Evolutionary conservation across 2,888 invertebrate species (phyloP), one percentile per base, ranked within the genome.

Genomic region (Mesodorylaimus sp.): DNA sequence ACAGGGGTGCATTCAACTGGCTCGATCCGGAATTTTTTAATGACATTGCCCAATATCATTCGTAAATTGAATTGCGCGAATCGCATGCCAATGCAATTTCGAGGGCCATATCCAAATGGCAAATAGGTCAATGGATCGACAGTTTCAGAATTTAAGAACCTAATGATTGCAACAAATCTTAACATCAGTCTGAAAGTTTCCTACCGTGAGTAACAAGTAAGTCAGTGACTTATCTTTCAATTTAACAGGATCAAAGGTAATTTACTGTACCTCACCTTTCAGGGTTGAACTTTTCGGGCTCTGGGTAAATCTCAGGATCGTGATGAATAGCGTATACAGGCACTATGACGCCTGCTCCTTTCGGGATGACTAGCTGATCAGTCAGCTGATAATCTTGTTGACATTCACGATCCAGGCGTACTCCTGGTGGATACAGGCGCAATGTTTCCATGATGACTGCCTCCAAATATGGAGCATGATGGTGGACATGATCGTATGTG

Each of bases 31-130:
- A 5, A 47, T 7, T 37, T n/a, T 24, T 19, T n/a, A 3, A 47
- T 3, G 28, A 44, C 13, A 26, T 19, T 19, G 10, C 42, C 48
- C n/a, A 47, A 25, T 10, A 26, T 27, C 21, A 47, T 32, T 16
- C 25, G 10, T 21, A 47, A 45, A 45, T 47, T 41, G n/a, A 47
- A 19, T 3, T 21, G 23, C 5, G 48, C 48, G 23, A 47, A 47
- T 25, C 48, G 48, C 48, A 47, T 47, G n/a, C n/a, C n/a, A n/a
- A n/a, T n/a, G n/a, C n/a, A n/a, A n/a, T n/a, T n/a, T n/a, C n/a
- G n/a, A n/a, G 48, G 48, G 21, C 48, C 48, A 24, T 47, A 47
- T 3, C 48, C 48, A 19, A 47, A 47, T 27, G 42, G 39, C 5
- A 47, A 26, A 45, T 45, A 47, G 3, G 48, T 47, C 3, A 45